Percentiles rank a stretch among this genome's conserved stretches.
Conservation (phyloP, 1,140 invertebrate species). For the Aphelenchoides besseyi region DNA sequence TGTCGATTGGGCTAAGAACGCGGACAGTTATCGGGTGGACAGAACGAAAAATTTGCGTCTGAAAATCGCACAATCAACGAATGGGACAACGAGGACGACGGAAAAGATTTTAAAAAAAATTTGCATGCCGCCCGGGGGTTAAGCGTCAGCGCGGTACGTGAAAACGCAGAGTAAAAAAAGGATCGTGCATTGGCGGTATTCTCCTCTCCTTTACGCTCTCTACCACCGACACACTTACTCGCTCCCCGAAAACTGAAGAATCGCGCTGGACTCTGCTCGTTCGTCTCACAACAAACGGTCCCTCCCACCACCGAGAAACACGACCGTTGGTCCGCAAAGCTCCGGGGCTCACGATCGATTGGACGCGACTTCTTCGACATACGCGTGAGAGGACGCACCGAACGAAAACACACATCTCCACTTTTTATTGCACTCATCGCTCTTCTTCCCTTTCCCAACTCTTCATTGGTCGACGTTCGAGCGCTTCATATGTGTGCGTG, state of each 20-base stretch:
- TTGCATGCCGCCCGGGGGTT: not conserved
- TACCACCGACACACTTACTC: not conserved
- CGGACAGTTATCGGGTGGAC: not conserved
- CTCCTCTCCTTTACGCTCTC: not conserved
- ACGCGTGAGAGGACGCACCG: not conserved
- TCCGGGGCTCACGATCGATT: constrained; percentile 4
- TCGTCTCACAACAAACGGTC: no score
- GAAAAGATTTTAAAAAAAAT: no score
- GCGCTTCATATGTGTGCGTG: no score
- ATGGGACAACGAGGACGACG: no score
- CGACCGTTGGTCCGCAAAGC: not conserved
- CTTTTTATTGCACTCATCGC: no score
- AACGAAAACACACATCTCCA: not conserved
- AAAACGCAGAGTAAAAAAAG: not conserved
- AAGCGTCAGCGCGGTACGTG: not conserved
- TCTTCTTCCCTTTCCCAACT: no score
- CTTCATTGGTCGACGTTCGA: no score
- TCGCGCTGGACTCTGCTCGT: no score
- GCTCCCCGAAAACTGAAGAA: no score
- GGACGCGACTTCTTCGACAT: not conserved
- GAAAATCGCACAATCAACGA: no score
- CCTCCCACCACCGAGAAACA: no score
- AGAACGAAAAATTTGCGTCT: no score
- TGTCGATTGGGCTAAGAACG: not conserved
- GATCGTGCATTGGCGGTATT: not conserved